Evolutionary conservation across 2,888 invertebrate genomes (phyloP), one percentile per base, ranked within the genome.

Genomic region (Drosophila mimica): DNA sequence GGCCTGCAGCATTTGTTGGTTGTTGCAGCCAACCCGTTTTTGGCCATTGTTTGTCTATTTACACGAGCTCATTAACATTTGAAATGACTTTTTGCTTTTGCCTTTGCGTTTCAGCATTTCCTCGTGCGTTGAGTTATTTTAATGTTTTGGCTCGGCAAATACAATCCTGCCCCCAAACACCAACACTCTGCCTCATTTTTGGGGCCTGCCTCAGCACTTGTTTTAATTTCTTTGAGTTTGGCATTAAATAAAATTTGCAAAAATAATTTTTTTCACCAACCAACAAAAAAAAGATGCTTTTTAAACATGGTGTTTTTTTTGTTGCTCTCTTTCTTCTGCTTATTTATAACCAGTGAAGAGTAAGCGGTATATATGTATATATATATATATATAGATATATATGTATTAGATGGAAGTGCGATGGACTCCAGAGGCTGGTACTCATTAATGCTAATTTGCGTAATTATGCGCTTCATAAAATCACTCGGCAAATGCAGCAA

Each of bases 401-500:
- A 25, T 31, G 76, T 56, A 71, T 28, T 28, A 56, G 28, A 38
- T 68, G 78, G 52, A 56, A 78, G 57, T 74, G 79, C 80, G 78
- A 78, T 69, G 59, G 72, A 72, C 80, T 76, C 69, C 73, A 57
- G 62, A 49, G 56, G 53, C 53, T 74, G 76, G 68, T 74, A 84
- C 89, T 88, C 74, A 86, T 90, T 88, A 88, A 88, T 90, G 89
- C 81, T 90, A 88, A 88, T 88, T 88, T 90, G 81, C 90, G 80
- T 88, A 88, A 88, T 88, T 88, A 90, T 88, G 83, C 83, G 88
- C 88, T 90, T 75, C 89, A 84, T 86, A 79, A 88, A 87, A 83
- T 88, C 82, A 82, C 89, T 87, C 67, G 74, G 70, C 77, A 70
- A 83, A 81, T 83, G 83, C 87, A 82, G 74, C 70, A 46, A 52